These are phyloP conservation scores for Oceanodroma tethys DNA, from an alignment of 2,113 vertebrate genomes.

Conservation along the genomic window DNA sequence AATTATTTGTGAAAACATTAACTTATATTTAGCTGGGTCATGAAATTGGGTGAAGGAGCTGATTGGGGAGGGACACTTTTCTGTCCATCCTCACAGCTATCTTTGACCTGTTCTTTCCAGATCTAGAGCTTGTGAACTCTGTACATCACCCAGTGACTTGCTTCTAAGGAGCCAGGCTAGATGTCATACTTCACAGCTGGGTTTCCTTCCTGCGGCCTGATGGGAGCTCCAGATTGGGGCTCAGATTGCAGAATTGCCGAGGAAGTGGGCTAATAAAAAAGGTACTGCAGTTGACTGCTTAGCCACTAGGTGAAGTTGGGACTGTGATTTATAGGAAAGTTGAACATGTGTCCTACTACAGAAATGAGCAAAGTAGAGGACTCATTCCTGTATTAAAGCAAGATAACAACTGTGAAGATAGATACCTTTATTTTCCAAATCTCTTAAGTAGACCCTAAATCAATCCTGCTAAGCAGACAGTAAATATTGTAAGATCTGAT, in stretches of 20 bases:
- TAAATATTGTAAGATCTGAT: slow-evolving; percentile 1
- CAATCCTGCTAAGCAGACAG: not conserved
- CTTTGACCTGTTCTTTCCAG: not conserved
- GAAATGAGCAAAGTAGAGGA: not conserved
- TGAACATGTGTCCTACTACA: not conserved
- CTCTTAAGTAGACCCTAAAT: not conserved
- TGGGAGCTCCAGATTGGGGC: not conserved
- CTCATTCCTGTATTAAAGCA: not conserved
- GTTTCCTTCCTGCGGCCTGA: not conserved
- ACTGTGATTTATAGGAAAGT: not conserved
- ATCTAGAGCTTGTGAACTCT: not conserved
- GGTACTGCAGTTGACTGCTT: not conserved
- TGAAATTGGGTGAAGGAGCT: not conserved
- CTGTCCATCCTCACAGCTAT: not conserved
- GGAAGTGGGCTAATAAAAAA: not conserved
- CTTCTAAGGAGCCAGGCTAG: not conserved
- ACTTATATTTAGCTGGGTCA: not conserved
- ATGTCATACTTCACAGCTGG: not conserved
- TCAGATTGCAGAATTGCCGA: not conserved
- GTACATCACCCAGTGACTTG: not conserved
- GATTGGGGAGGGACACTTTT: not conserved
- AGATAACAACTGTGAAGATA: not conserved
- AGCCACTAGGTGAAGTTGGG: not conserved
- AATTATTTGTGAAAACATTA: not conserved
- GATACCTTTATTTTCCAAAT: not conserved